Base-by-base conservation (phyloP, 2,888 invertebrate species). In the Teinopalpus imperialis region DNA sequence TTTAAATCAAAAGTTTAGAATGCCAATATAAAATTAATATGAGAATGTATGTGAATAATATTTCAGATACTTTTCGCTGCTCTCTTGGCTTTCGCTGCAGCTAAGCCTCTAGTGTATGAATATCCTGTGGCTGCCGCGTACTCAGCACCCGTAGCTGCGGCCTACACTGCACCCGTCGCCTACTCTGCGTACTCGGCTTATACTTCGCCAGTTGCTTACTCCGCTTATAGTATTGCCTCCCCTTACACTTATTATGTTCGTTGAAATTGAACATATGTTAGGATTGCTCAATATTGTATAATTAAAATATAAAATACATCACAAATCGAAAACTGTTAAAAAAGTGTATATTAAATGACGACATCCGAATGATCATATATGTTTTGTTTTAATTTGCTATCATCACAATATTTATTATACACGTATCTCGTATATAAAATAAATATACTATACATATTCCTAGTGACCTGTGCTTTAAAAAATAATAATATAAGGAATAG, bases 81-180 rank as follows among this genome's bases (percentile, higher is more conserved):
- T 66, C 66, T 91, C 24, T 61, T 91, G 80, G 90, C 90, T 58
- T 74, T 90, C 46, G 89, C 85, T 32, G 67, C 81, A 41, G 90
- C 91, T 26, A 87, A 88, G 69, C 90, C 90, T 21, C 49, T 81
- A 43, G 69, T 80, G 44, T 64, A 70, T 51, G 77, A 79, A 50
- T 83, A 77, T 52, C 81, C 82, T 0, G 67, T 78, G 53, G 41
- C 56, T 3, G 76, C 71, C 10, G 76, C 73, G 1, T 83, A 90
- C 56, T 85, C 90, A 27, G 63, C 78, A 0, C 82, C 89, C 42
- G 76, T 88, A 56, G 77, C 76, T 32, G 77, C 89, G 9, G 87
- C 89, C n/a, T 90, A 89, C 60, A 75, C 87, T 2, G 83, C 90
- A 1, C 90, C 91, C 1, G 79, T 90, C 0, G 77, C 78, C 13